phyloP scores from a whole-genome alignment of 2,888 invertebrate species.

The Harpalus rubripes region DNA sequence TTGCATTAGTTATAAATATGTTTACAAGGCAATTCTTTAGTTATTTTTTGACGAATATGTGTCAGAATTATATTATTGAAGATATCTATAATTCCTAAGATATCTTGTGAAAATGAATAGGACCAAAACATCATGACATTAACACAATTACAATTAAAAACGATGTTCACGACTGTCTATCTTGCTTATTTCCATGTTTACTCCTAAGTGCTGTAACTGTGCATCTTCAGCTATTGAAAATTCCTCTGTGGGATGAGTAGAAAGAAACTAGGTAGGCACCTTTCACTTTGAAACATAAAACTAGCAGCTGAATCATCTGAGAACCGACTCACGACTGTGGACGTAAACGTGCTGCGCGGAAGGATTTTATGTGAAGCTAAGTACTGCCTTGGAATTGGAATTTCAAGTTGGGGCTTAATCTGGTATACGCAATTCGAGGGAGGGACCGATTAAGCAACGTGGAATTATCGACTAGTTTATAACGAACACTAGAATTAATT shows the following conservation, averaged over 20 bases:
- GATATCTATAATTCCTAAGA: no score
- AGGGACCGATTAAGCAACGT: slow-evolving; percentile 31
- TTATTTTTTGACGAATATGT: no score
- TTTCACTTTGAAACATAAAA: slow-evolving; percentile 59
- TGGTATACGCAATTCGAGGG: slow-evolving; percentile 35
- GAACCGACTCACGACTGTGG: slow-evolving; percentile 26
- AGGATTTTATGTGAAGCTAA: slow-evolving; percentile 35
- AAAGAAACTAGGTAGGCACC: slow-evolving; percentile 52
- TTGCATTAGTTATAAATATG: no score
- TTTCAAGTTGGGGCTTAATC: slow-evolving; percentile 8
- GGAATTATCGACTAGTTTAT: background rate
- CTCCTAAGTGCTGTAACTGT: slow-evolving; percentile 38
- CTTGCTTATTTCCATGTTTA: background rate
- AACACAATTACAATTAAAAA: slow-evolving; percentile 2
- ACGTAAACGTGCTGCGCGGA: slow-evolving; percentile 28
- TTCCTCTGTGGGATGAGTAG: slow-evolving; percentile 35
- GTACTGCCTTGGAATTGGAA: slow-evolving; percentile 29
- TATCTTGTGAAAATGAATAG: no score
- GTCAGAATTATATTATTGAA: no score
- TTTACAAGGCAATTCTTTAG: no score
- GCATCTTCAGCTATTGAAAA: slow-evolving; percentile 30
- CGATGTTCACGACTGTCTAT: background rate
- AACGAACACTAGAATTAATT: background rate
- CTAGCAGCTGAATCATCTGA: slow-evolving; percentile 59
- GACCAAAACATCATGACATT: background rate